Conservation (phyloP, 2,113 vertebrate species). For the Nibea albiflora region DNA sequence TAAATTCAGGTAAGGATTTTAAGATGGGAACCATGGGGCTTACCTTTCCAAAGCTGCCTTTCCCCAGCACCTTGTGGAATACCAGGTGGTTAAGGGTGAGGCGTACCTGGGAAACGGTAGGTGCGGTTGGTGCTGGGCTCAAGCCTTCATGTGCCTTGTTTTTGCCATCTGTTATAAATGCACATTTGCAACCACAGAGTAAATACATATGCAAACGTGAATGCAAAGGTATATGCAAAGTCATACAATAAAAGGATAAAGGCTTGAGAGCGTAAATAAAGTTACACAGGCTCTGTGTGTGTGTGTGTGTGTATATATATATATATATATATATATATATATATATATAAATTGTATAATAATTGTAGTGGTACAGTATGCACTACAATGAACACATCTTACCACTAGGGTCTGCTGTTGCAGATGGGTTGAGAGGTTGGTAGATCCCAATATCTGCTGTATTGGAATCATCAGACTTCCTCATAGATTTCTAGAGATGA, state of each 20-base stretch:
- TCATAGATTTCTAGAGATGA: constrained; percentile 84
- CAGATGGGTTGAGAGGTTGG: constrained; percentile 66
- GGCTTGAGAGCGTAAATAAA: not conserved
- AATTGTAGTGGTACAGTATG: no score
- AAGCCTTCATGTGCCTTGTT: constrained; percentile 83
- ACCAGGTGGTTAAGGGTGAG: constrained; percentile 88
- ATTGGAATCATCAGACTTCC: constrained; percentile 84
- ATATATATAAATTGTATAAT: no score
- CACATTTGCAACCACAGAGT: constrained; percentile 45
- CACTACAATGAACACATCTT: constrained; percentile 52
- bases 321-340: no score
- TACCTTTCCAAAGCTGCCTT: constrained; percentile 99
- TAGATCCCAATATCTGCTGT: constrained; percentile 89
- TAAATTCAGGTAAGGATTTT: not conserved
- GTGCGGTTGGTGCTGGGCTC: constrained; percentile 22
- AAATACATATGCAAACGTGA: constrained; percentile 39
- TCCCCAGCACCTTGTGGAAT: constrained; percentile 97
- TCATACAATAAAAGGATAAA: not conserved
- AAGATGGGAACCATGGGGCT: not conserved
- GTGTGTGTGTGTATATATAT: no score
- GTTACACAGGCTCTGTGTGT: no score
- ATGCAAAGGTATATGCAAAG: constrained; percentile 40
- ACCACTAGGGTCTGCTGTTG: constrained; percentile 75
- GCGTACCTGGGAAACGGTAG: constrained; percentile 51
- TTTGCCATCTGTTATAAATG: constrained; percentile 78